Percentiles rank a stretch among this genome's conserved stretches.
Conservation (phyloP, 2,113 vertebrate genomes). For the Toxotes chatareus region DNA sequence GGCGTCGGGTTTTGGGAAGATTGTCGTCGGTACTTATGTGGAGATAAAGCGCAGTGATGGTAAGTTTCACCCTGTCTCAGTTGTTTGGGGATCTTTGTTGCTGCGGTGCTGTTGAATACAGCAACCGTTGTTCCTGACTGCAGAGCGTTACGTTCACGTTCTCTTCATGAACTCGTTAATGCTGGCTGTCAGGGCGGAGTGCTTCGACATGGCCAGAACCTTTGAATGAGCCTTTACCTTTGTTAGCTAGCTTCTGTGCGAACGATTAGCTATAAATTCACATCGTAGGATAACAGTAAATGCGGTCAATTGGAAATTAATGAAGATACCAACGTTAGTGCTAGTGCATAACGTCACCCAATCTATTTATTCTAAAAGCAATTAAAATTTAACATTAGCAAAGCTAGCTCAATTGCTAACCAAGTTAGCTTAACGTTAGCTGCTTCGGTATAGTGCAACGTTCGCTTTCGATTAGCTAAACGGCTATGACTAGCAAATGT, state of each 20-base stretch:
- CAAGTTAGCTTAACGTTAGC: conserved; percentile 37
- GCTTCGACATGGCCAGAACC: conserved; percentile 51
- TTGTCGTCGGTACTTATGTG: conserved; percentile 94
- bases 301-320: background rate
- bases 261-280: background rate
- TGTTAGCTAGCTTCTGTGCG: conserved; percentile 47
- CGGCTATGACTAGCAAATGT: conserved; percentile 47
- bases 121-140: conserved; percentile 66
- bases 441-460: background rate
- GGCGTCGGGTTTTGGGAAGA: conserved; percentile 93
- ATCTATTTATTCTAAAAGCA: no score
- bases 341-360: no score
- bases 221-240: conserved; percentile 66
- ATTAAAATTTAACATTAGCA: conserved; percentile 8
- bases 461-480: conserved; percentile 51
- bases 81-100: conserved; percentile 78
- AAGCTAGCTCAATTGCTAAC: conserved; percentile 31
- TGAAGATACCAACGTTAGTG: background rate
- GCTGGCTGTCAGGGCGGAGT: conserved; percentile 62
- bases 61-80: conserved; percentile 81
- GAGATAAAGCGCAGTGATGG: conserved; percentile 97
- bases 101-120: conserved; percentile 64
- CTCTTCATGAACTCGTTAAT: conserved; percentile 20
- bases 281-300: background rate
- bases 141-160: conserved; percentile 28